Conservation (phyloP, 2,888 invertebrate genomes). For the Agrotis exclamationis region DNA sequence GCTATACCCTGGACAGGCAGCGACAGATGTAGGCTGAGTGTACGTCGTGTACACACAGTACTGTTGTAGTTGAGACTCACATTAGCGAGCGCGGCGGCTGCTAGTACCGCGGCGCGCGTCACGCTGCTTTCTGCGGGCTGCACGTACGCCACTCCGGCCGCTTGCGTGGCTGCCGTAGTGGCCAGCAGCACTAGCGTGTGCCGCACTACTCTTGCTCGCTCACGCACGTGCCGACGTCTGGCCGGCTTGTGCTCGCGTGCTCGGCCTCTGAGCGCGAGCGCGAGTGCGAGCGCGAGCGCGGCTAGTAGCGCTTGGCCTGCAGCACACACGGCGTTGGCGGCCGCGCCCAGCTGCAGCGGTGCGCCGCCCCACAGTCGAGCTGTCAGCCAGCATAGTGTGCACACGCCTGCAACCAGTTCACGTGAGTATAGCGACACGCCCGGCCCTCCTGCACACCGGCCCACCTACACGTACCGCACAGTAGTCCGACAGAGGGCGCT, state of each 20-base stretch:
- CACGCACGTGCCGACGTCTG: conserved; percentile 89
- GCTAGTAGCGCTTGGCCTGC: conserved; percentile 93
- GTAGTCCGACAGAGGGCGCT: conserved; percentile 92
- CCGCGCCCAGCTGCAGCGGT: conserved; percentile 89
- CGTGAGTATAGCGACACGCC: background rate
- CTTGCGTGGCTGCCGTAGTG: conserved; percentile 82
- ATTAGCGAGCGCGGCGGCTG: conserved; percentile 81
- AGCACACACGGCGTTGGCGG: conserved; percentile 92
- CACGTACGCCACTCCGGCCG: conserved; percentile 84
- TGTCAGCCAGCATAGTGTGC: conserved; percentile 92
- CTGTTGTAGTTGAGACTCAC: conserved; percentile 68
- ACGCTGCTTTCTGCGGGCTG: conserved; percentile 80
- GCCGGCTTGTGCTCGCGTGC: conserved; percentile 9
- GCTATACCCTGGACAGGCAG: conserved; percentile 87
- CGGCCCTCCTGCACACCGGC: background rate
- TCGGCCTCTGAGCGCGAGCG: conserved; percentile 75
- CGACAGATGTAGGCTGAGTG: too few species aligned
- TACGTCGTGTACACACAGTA: too few species aligned
- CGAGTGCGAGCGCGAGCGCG: conserved; percentile 93
- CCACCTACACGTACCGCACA: conserved; percentile 88
- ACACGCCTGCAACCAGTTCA: conserved; percentile 89
- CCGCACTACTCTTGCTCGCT: conserved; percentile 75
- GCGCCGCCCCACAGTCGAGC: conserved; percentile 93
- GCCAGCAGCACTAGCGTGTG: conserved; percentile 81
- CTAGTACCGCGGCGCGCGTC: conserved; percentile 78